Evolutionary conservation across 2,113 vertebrate genomes (phyloP), one percentile per base, ranked within the genome.

Genomic region (Elephantulus edwardii): DNA sequence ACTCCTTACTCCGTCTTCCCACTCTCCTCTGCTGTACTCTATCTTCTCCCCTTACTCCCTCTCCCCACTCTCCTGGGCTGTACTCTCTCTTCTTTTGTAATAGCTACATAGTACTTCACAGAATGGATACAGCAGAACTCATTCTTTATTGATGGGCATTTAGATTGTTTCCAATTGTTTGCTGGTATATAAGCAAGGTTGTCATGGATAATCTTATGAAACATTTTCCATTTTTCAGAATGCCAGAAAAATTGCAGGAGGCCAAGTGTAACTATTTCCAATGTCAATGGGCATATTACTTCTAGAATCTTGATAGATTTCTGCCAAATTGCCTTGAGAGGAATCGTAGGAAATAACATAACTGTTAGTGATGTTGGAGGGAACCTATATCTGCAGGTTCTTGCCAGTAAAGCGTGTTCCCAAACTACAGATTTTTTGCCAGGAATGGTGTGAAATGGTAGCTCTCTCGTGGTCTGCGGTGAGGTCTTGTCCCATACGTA

Each of bases 321-420:
- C 60, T 89, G 82, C 89, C 88, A 83, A 80, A 86, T 3, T n/a
- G 40, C n/a, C 89, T 91, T 72, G 81, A 75, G 82, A 87, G 85
- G n/a, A 83, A 42, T 5, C 26, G 44, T 0, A 80, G 72, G 50
- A 79, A 85, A 44, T 74, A 12, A 89, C n/a, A 56, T 8, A 35
- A 60, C 11, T 2, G 83, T 58, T 66, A 75, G 16, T 44, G 38
- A 44, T 2, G 40, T 38, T n/a, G 40, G 40, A 52, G 52, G 48
- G 20, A 77, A 48, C 26, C 46, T 42, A 54, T 66, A 84, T 52
- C 74, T 52, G 40, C 10, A 46, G 24, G 9, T 33, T n/a, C n/a
- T n/a, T n/a, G n/a, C n/a, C n/a, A n/a, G n/a, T n/a, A n/a, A n/a
- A n/a, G n/a, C n/a, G 5, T 52, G 50, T 33, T 80, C 64, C 22